These are phyloP conservation scores for Syndactyla subalaris DNA, from an alignment of 2,797 vertebrate species.

Conservation along the genomic window DNA sequence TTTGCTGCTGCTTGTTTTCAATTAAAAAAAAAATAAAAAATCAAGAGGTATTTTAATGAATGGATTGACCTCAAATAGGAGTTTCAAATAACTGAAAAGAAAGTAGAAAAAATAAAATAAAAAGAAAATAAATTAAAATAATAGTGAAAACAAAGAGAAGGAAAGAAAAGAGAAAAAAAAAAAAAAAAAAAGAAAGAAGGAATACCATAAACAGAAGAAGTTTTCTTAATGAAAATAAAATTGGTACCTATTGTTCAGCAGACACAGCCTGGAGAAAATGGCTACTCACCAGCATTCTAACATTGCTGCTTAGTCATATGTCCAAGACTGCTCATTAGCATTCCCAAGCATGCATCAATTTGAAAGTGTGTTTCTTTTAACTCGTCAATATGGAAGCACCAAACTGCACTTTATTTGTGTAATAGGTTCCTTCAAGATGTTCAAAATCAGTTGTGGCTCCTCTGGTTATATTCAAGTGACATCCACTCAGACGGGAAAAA, in stretches of 20 bases:
- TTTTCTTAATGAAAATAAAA: neutral
- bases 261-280: neutral
- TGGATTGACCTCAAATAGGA: neutral
- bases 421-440: constrained; percentile 39
- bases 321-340: constrained; percentile 37
- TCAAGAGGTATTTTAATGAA: constrained; percentile 33
- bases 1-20: neutral
- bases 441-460: constrained; percentile 29
- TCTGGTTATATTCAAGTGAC: constrained; percentile 19
- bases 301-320: neutral
- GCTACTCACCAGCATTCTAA: constrained; percentile 22
- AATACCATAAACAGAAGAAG: neutral
- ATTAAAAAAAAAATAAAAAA: neutral
- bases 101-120: neutral
- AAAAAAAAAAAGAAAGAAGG: fast-evolving
- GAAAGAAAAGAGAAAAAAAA: neutral
- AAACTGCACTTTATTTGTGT: constrained; percentile 46
- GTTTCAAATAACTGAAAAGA: neutral
- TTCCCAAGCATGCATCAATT: constrained; percentile 49
- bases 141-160: fast-evolving
- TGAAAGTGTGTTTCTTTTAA: constrained; percentile 36
- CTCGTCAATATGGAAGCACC: neutral
- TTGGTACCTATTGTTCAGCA: neutral
- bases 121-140: neutral
- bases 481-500: neutral